Evolutionary conservation across 2,113 vertebrate genomes (phyloP).

Genomic region (Xyrauchen texanus): DNA sequence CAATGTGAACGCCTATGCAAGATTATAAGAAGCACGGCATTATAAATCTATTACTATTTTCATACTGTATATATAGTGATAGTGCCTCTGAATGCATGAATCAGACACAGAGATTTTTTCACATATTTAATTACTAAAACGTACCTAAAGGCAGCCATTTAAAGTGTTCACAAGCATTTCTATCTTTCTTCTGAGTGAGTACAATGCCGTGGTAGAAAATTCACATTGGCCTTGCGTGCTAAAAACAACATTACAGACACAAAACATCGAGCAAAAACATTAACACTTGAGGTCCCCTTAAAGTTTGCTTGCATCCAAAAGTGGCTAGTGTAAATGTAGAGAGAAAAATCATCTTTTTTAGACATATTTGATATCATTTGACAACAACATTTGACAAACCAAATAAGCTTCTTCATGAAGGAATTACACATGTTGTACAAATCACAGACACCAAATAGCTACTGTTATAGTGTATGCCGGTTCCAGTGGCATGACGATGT

Average conservation of each 20-base stretch:
- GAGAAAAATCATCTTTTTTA: slow-evolving; percentile 15
- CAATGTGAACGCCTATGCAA: too few species aligned
- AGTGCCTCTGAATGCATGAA: background rate
- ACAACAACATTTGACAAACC: background rate
- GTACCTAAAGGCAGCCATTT: slow-evolving; percentile 57
- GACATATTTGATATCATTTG: slow-evolving; percentile 18
- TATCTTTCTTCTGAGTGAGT: slow-evolving; percentile 51
- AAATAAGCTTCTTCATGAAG: background rate
- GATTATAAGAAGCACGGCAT: too few species aligned
- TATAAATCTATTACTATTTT: too few species aligned
- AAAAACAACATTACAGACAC: slow-evolving; percentile 58
- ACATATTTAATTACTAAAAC: slow-evolving; percentile 75
- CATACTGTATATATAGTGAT: too few species aligned
- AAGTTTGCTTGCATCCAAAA: slow-evolving; percentile 61
- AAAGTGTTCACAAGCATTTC: slow-evolving; percentile 43
- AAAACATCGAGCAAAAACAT: slow-evolving; percentile 17
- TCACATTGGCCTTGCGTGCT: slow-evolving; percentile 53
- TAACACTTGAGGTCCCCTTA: slow-evolving; percentile 54
- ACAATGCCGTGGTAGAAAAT: slow-evolving; percentile 54
- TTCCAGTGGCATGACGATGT: too few species aligned
- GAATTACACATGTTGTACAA: background rate
- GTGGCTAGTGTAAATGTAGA: slow-evolving; percentile 53
- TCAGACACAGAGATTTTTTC: slow-evolving; percentile 22
- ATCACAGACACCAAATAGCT: background rate
- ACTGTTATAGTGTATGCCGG: background rate